A percentile compares a stretch with the other conserved stretches of the same genome.
These are phyloP conservation scores for Lordiphosa mommai DNA, from an alignment of 1,140 invertebrate genomes.

Conservation along the genomic window DNA sequence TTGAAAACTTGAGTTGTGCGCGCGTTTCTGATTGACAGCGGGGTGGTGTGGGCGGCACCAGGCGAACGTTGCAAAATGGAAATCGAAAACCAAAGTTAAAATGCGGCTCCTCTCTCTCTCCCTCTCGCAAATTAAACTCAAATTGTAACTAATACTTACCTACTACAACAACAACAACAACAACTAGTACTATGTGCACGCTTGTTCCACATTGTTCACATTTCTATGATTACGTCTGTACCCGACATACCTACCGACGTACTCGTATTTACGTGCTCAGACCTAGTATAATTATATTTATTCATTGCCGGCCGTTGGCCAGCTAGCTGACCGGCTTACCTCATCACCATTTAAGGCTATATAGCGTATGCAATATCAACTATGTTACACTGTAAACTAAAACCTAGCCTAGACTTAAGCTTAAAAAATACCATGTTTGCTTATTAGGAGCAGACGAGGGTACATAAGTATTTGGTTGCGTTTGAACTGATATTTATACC, in stretches of 20 bases:
- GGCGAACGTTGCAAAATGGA: constrained; percentile 49
- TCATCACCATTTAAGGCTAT: constrained; percentile 76
- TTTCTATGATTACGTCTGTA: constrained; percentile 30
- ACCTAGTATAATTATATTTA: constrained; percentile 43
- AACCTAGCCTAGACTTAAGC: constrained; percentile 37
- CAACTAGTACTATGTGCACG: constrained; percentile 38
- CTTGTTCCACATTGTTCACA: constrained; percentile 59
- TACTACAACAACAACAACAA: too few relatives aligned
- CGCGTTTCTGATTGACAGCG: constrained; percentile 74
- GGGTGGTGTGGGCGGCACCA: constrained; percentile 13
- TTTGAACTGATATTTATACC: constrained; percentile 61
- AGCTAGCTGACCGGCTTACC: constrained; percentile 55
- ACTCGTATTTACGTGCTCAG: constrained; percentile 1
- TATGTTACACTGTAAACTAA: constrained; percentile 27
- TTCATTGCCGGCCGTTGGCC: constrained; percentile 42
- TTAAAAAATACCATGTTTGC: constrained; percentile 25
- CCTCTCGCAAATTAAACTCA: constrained; percentile 45
- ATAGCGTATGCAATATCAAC: constrained; percentile 68
- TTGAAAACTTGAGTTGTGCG: constrained; percentile 74
- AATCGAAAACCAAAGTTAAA: constrained; percentile 77
- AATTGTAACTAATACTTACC: constrained; percentile 71
- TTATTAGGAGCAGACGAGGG: constrained; percentile 31
- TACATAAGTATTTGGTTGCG: constrained; percentile 37
- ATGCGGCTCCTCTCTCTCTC: constrained; percentile 71
- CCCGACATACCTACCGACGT: background rate